Base-by-base conservation (phyloP, 2,888 invertebrate species). In the Andrena flavipes region DNA sequence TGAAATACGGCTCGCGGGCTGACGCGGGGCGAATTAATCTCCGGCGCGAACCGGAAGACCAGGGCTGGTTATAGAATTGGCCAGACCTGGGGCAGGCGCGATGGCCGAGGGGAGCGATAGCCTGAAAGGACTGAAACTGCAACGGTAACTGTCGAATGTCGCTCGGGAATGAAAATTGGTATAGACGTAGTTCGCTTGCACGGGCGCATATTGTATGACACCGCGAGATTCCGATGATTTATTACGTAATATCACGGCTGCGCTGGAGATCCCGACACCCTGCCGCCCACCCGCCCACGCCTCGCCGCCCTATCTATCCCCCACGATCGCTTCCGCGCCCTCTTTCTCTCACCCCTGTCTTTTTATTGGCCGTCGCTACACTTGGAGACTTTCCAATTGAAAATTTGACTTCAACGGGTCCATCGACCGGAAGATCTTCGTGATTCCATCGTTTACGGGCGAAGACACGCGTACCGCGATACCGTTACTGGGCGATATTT, bases 201-300 rank as follows among this genome's bases (percentile, higher is more conserved):
- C 90, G 63, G 74, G 77, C 84, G 88, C 88, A 90, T 90, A 90
- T 92, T 91, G 90, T 90, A 91, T 88, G 89, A 90, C 87, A 88
- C 80, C 86, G 87, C 83, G 84, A 87, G 86, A 87, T 85, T 84
- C 80, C 76, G 89, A 90, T 92, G 92, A 92, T 92, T 92, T 92
- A 92, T 92, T 90, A 90, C 89, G 90, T 91, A 91, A 92, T 92
- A 92, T 92, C 90, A 85, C 82, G 74, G 88, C 80, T 64, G 48
- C 85, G 75, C 76, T 72, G 77, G 74, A 75, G 48, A 60, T 60
- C 56, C 68, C 73, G 63, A 76, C 68, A 65, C 74, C 42, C 69
- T 54, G 54, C 54, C 8, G 2, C 20, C 56, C 51, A 42, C n/a
- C 35, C 64, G 10, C 35, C 60, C 42, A 3, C 30, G 26, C 56